Evolutionary conservation across 2,113 vertebrate species (phyloP), one percentile per base, ranked within the genome.

Genomic region (Rynchops niger): DNA sequence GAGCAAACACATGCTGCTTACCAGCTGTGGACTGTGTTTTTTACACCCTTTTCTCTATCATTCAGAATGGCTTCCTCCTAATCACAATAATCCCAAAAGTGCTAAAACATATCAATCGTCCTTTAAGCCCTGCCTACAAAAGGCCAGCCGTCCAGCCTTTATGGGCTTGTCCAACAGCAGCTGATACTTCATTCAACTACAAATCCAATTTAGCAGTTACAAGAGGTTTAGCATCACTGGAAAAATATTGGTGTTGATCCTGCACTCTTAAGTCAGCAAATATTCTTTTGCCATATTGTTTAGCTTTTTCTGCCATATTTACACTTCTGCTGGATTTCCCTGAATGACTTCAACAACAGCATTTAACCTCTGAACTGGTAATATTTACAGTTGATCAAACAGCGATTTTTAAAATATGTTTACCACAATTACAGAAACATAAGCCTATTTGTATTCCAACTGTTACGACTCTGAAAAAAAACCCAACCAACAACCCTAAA

Each of bases 181-280:
- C 98, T 98, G 98, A 99, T 98, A 99, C 98, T 98, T 98, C 97
- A 98, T 99, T 99, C 99, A 99, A 96, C 97, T 97, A 98, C 98
- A 99, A 99, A 99, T 99, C 98, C 98, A 99, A 99, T 99, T 99
- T 98, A 98, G 98, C 98, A 98, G 98, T 96, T 98, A 98, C 95
- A 98, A 98, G 98, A 98, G 98, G 98, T 98, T 98, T 98, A 98
- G 97, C 98, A 98, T 98, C 98, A 95, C 97, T 98, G 98, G 97
- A 98, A 98, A 98, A 98, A 97, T 98, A 98, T 96, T 98, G 98
- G 97, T 97, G 98, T 97, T 98, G 98, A 98, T 97, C 97, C 97
- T 96, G 91, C 93, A 82, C 92, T 97, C 96, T 97, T 95, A 97
- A 98, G 96, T 98, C 97, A 97, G 97, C 98, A 98, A 97, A 98